Evolutionary conservation across 2,797 vertebrate genomes (phyloP), one percentile per base, ranked within the genome.

Genomic region (Acanthurus tractus): DNA sequence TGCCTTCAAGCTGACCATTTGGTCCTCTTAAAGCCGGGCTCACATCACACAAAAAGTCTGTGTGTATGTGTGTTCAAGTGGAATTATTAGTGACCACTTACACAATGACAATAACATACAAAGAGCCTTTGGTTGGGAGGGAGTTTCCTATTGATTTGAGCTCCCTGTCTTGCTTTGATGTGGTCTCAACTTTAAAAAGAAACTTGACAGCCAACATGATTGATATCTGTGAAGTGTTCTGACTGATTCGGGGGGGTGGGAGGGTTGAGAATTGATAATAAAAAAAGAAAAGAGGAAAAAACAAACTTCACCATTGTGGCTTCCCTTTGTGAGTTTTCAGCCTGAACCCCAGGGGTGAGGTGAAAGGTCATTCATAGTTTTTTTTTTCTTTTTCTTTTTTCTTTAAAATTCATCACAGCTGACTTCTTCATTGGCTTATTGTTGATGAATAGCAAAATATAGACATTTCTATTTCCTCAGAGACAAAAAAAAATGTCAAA

Each of bases 1-100:
- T 81, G 83, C 88, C 81, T 88, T 88, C 79, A 89, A 88, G 89
- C 82, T 64, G 78, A 84, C 86, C 88, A 90, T 86, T 87, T 90
- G 89, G 83, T 90, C 78, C 81, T 84, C 76, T 66, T 88, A 85
- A 84, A 81, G 70, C 74, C 40, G 63, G 67, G 62, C 67, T 81
- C 61, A 63, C 45, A 70, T 14, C 14, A n/a, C 59, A 49, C 52
- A 49, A 48, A 54, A 20, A 64, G 62, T 73, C n/a, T 34, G 29
- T 34, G 29, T 34, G 29, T 34, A 34, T 84, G 61, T 75, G 48
- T 61, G 57, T 62, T 70, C 46, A 64, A 64, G 74, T 83, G 71
- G 46, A 85, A 80, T 74, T 79, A 79, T 80, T 74, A 67, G 77
- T 15, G 63, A 63, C 52, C 34, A 73, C 70, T 84, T 64, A 58